These are phyloP conservation scores for Tiphia femorata DNA, from an alignment of 2,888 invertebrate genomes.

Conservation along the genomic window DNA sequence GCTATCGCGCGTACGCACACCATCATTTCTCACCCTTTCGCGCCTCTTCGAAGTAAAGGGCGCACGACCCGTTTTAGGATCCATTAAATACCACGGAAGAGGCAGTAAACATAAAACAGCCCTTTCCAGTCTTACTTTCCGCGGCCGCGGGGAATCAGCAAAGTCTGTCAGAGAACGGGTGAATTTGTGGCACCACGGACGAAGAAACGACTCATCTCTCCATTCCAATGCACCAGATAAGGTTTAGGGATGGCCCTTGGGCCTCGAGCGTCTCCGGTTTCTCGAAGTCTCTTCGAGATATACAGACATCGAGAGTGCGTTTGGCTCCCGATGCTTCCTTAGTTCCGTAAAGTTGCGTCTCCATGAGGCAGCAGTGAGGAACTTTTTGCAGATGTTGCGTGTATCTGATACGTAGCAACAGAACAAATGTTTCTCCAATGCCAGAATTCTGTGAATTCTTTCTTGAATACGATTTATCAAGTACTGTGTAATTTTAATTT, in stretches of 20 bases:
- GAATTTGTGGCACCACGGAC: not conserved
- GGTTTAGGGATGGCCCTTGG: not conserved
- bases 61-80: conserved; percentile 26
- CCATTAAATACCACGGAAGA: conserved; percentile 42
- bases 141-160: not conserved
- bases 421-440: too few species aligned
- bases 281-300: too few species aligned
- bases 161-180: not conserved
- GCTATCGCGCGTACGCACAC: not conserved
- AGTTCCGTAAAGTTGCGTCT: too few species aligned
- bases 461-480: too few species aligned
- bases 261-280: too few species aligned
- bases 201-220: conserved; percentile 1
- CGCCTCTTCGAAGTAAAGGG: conserved; percentile 25
- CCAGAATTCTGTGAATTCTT: too few species aligned
- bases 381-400: too few species aligned
- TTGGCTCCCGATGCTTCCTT: too few species aligned
- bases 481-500: too few species aligned
- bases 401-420: too few species aligned
- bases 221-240: not conserved
- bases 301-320: too few species aligned
- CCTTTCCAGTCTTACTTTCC: not conserved
- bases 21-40: not conserved
- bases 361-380: too few species aligned
- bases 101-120: conserved; percentile 36